These are phyloP conservation scores for Trypoxylon attenuatum DNA, from an alignment of 2,888 invertebrate genomes.

Conservation along the genomic window DNA sequence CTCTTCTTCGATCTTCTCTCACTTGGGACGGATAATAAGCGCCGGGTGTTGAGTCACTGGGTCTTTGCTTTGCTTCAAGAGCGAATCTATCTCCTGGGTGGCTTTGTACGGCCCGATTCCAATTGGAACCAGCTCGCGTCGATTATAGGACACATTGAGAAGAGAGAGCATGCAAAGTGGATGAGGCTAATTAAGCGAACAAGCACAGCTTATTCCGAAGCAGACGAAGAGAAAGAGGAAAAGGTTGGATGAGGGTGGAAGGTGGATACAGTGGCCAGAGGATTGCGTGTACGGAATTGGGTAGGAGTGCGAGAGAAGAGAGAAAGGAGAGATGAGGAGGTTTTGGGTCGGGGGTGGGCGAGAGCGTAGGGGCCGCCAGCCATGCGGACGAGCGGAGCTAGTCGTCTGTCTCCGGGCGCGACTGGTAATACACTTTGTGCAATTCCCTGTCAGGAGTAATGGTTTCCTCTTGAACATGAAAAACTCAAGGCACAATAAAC, in stretches of 20 bases:
- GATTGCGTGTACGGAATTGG: background rate
- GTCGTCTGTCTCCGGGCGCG: conserved; percentile 64
- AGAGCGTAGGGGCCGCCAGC: conserved; percentile 34
- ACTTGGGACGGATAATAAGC: no score
- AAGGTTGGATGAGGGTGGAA: background rate
- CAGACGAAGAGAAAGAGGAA: conserved; percentile 15
- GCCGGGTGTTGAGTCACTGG: no score
- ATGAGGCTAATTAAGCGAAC: conserved; percentile 55
- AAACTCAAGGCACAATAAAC: conserved; percentile 62
- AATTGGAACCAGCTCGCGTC: no score
- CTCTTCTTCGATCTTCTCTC: background rate
- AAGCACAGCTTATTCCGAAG: conserved; percentile 8
- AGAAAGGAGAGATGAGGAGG: conserved; percentile 19
- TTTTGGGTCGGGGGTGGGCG: conserved; percentile 53
- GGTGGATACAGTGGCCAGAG: background rate
- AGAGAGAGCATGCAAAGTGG: no score
- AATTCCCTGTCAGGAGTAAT: conserved; percentile 66
- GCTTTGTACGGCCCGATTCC: no score
- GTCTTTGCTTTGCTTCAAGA: no score
- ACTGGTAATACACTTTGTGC: conserved; percentile 64
- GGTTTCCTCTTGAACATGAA: conserved; percentile 63
- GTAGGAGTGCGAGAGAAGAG: conserved; percentile 13
- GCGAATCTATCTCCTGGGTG: no score
- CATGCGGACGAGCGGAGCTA: conserved; percentile 50
- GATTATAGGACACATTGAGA: no score